phyloP scores from a whole-genome alignment of 2,888 invertebrate species.

The Thera britannica region DNA sequence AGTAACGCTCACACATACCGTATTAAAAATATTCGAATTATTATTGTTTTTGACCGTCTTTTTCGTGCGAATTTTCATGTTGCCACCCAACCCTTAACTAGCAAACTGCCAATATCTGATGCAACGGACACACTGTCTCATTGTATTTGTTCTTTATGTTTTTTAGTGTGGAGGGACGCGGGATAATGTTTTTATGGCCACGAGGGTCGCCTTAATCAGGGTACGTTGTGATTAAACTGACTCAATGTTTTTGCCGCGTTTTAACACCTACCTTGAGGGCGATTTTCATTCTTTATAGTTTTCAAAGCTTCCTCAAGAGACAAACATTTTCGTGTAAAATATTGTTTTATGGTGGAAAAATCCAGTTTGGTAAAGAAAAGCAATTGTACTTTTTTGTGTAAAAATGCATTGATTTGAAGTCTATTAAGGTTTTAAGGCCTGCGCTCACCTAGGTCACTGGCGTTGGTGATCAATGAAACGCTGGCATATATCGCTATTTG shows the following conservation, averaged over 20 bases:
- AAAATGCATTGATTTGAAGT: too few relatives aligned
- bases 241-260: conserved; percentile 60
- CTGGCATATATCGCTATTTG: too few relatives aligned
- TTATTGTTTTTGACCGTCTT: neutral
- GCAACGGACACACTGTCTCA: conserved; percentile 72
- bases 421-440: too few relatives aligned
- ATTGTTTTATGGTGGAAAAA: too few relatives aligned
- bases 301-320: neutral
- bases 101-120: conserved; percentile 80
- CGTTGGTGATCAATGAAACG: too few relatives aligned
- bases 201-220: conserved; percentile 81
- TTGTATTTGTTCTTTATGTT: conserved; percentile 83
- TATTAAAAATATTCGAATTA: neutral
- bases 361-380: too few relatives aligned
- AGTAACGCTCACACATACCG: too few relatives aligned
- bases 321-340: neutral
- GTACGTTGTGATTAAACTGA: conserved; percentile 79
- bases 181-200: conserved; percentile 84
- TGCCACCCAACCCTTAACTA: conserved; percentile 28
- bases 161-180: conserved; percentile 79
- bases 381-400: too few relatives aligned
- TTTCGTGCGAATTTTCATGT: conserved; percentile 1
- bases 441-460: too few relatives aligned
- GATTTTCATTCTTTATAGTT: conserved; percentile 35
- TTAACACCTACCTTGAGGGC: conserved; percentile 48